Evolutionary conservation across 2,797 vertebrate species (phyloP).

Genomic region (Spea hammondii): DNA sequence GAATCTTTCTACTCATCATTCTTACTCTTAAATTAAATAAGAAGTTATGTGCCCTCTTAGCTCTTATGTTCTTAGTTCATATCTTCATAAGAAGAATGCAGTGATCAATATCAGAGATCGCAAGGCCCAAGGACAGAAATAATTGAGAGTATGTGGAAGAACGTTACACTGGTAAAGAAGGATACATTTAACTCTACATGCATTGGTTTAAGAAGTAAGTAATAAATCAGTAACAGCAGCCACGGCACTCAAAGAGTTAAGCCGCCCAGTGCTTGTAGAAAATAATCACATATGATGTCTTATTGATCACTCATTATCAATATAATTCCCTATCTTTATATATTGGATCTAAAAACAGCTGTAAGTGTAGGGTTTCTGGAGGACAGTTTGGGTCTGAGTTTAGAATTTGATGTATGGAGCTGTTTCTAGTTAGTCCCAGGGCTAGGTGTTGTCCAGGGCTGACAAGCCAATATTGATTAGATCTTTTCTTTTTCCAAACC

Average conservation of each 20-base stretch:
- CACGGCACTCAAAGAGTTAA: neutral
- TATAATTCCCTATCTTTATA: neutral
- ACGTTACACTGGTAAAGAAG: slow-evolving; percentile 1
- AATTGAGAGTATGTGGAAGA: slow-evolving; percentile 30
- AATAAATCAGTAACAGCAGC: neutral
- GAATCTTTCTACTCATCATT: slow-evolving; percentile 23
- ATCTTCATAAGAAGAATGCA: slow-evolving; percentile 49
- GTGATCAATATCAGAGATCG: slow-evolving; percentile 11
- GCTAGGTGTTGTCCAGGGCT: slow-evolving; percentile 43
- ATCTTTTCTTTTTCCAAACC: slow-evolving; percentile 43
- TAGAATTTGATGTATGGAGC: slow-evolving; percentile 6
- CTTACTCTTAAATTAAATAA: slow-evolving; percentile 50
- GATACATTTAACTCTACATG: neutral
- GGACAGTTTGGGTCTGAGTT: neutral
- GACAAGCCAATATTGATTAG: slow-evolving; percentile 52
- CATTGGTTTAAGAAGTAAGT: neutral
- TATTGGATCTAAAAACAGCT: no score
- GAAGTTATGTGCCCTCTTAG: slow-evolving; percentile 35
- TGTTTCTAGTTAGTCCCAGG: slow-evolving; percentile 35
- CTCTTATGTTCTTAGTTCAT: slow-evolving; percentile 46
- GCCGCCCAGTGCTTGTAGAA: neutral
- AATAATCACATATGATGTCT: neutral
- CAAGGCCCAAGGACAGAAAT: slow-evolving; percentile 32
- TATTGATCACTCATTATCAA: neutral
- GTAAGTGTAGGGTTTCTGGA: neutral